Base-by-base conservation (phyloP, 1,140 invertebrate genomes). In the Magallana angulata region DNA sequence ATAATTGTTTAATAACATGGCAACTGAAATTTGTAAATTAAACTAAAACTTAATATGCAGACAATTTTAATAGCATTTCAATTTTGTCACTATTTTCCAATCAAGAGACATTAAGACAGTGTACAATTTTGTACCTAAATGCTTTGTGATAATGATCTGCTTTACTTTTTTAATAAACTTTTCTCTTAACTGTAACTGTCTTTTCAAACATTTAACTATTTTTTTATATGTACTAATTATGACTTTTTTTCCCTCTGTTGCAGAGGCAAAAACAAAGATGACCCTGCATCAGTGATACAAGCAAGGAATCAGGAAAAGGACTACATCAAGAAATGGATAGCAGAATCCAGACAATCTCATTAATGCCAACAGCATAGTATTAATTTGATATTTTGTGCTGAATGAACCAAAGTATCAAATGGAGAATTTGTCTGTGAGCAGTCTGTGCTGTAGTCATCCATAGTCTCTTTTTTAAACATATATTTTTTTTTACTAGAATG, bases 271-370 rank as follows among this genome's bases (percentile, higher is more conserved):
- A 96, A 98, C 94, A 94, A 95, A 1, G 92, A 95, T 6, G 98
- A 98, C 94, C 97, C 97, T 0, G 91, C 93, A 1, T 96, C 96
- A 18, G 97, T 98, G 0, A 95, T 95, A 16, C 90, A 95, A 85
- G 96, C 97, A 1, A 95, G 98, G 88, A 94, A 96, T 68, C 95
- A 96, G 56, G 97, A 98, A 92, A 95, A 96, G 86, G 91, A 95
- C 2, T 95, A 96, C 76, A 97, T 98, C 68, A 94, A 93, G 57
- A 95, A 95, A 85, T 98, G 97, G 97, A 96, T 98, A 6, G 56
- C 30, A 18, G 18, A 87, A 62, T 84, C 14, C 68, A 76, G 68
- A 76, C 24, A 18, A 30, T 76, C 68, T 6, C 8, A 1, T 5
- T 36, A 30, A 48, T 76, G 12, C 36, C 36, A 48, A 48, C 36